phyloP scores from a whole-genome alignment of 1,140 invertebrate species.

The Gryllus bimaculatus region DNA sequence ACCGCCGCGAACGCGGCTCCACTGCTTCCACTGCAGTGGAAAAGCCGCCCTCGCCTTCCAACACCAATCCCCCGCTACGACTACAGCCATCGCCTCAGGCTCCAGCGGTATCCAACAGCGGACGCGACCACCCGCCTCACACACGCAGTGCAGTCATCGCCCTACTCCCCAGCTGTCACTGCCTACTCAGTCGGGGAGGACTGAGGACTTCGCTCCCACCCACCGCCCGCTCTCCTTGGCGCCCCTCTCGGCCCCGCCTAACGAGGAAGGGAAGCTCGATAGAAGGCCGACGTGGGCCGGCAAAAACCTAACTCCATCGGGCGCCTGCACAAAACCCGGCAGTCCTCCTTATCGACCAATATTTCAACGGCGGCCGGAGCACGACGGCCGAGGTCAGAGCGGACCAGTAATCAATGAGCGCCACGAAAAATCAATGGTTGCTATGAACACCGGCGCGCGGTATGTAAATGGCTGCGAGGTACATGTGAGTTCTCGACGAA shows the following conservation, averaged over 20 bases:
- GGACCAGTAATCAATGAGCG: not conserved
- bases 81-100: too few species aligned
- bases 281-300: not conserved
- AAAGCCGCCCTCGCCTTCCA: too few species aligned
- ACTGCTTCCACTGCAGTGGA: too few species aligned
- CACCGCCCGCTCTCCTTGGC: too few species aligned
- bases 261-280: not conserved
- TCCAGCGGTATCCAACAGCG: too few species aligned
- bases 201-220: too few species aligned
- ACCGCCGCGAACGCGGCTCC: too few species aligned
- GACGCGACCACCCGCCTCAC: too few species aligned
- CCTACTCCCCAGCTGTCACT: too few species aligned
- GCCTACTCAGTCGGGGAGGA: too few species aligned
- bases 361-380: not conserved
- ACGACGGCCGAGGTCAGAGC: not conserved
- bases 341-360: not conserved
- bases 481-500: not conserved
- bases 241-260: not conserved
- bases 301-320: not conserved
- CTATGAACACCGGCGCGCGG: not conserved
- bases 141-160: too few species aligned
- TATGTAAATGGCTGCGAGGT: not conserved
- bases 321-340: not conserved
- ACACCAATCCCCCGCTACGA: too few species aligned
- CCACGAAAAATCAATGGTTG: not conserved